Percentiles rank a stretch among this genome's conserved stretches.
Evolutionary conservation across 2,113 vertebrate genomes (phyloP).

Genomic region (Cynopterus brachyotis): DNA sequence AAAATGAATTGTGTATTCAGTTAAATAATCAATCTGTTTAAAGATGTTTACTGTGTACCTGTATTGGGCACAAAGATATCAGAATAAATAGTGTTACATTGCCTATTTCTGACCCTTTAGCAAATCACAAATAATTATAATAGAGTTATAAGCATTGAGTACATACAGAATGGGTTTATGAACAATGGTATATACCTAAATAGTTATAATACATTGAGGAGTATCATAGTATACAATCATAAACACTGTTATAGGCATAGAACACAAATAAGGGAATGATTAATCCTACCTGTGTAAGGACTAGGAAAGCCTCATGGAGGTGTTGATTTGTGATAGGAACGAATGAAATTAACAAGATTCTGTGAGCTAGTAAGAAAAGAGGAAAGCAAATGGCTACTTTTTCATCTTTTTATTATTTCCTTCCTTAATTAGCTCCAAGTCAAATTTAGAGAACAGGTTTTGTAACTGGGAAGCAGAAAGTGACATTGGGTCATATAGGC

Average conservation of each 20-base stretch:
- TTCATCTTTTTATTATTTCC: not conserved
- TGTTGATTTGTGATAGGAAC: not conserved
- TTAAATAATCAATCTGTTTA: not conserved
- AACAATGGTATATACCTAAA: not conserved
- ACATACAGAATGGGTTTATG: not conserved
- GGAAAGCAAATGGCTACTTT: not conserved
- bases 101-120: not conserved
- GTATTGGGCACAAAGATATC: not conserved
- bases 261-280: not conserved
- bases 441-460: not conserved
- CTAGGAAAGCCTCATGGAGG: not conserved
- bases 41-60: not conserved
- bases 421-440: not conserved
- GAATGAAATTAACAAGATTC: not conserved
- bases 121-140: not conserved
- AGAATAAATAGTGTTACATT: not conserved
- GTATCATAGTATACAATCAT: not conserved
- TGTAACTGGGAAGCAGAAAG: not conserved
- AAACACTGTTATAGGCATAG: not conserved
- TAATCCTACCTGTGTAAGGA: not conserved
- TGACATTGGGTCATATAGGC: not conserved
- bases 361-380: not conserved
- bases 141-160: not conserved
- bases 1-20: not conserved
- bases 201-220: not conserved